Evolutionary conservation across 2,113 vertebrate species (phyloP).

Genomic region (Hippopotamus amphibius): DNA sequence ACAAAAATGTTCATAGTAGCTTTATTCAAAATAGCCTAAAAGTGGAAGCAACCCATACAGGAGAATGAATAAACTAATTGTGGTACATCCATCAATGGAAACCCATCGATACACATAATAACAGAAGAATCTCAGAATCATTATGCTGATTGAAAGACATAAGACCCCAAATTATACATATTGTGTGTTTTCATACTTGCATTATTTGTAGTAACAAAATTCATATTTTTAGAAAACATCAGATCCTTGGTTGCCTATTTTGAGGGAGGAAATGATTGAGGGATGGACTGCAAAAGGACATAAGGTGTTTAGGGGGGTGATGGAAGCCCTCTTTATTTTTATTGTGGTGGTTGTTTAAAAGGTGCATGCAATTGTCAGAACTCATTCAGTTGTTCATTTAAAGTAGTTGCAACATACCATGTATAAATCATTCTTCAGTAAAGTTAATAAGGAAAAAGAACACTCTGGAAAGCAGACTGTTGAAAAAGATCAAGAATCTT

Average conservation of each 20-base stretch:
- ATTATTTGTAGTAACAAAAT: background rate
- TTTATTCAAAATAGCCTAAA: background rate
- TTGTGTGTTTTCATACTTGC: background rate
- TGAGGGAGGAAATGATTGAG: background rate
- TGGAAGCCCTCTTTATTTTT: background rate
- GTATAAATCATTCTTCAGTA: background rate
- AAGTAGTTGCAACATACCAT: background rate
- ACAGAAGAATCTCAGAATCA: background rate
- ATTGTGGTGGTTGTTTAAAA: background rate
- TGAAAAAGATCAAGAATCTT: background rate
- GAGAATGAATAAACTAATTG: background rate
- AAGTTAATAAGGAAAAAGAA: background rate
- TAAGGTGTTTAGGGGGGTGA: no score
- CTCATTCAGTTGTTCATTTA: background rate
- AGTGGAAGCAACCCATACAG: background rate
- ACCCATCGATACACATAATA: background rate
- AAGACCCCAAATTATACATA: no score
- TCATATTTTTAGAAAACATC: background rate
- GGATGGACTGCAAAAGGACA: background rate
- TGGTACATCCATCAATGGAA: background rate
- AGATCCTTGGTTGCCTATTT: background rate
- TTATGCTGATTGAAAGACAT: background rate
- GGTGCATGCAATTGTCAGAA: no score
- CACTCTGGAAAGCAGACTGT: background rate
- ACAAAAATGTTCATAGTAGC: background rate